Base-by-base conservation (phyloP, 2,888 invertebrate species). In the Podabrus alpinus region DNA sequence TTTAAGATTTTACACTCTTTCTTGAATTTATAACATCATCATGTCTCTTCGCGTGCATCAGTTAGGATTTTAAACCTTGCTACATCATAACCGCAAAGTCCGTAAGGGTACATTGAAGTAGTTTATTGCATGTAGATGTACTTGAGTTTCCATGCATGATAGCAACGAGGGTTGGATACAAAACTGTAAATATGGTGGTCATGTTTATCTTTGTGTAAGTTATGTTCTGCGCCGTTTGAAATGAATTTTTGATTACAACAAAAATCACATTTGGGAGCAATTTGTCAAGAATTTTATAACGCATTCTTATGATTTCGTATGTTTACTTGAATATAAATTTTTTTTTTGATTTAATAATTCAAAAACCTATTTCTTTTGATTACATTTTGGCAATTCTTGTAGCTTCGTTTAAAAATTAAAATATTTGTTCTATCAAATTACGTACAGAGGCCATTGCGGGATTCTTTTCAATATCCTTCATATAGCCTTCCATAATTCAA, bases 91-190 rank as follows among this genome's bases (percentile, higher is more conserved):
- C 62, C 62, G 62, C 21, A 64, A 64, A 64, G 62, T 64, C 62
- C 62, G 21, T 64, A 64, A 64, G 62, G 62, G 62, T 64, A 64
- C 62, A 64, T 64, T 64, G 19, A 64, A 64, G 62, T 64, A 64
- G 19, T 64, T 64, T 64, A 64, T 64, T 19, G 21, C 62, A 64
- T 64, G 62, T 64, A 64, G 62, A 64, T 64, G 62, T 64, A 64
- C 62, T 64, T 19, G 62, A 64, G 15, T 64, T 64, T 64, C 21
- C 62, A 19, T 64, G 21, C 62, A 64, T 64, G 62, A 64, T 64
- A 64, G 62, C 19, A 64, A 64, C 62, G 62, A 64, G 62, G 62
- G 19, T 64, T 19, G 62, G 21, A 17, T 64, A 19, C 62, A 64
- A 17, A 64, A 64, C 62, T 64, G 62, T 64, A 64, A 64, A 64